Conservation (phyloP, 2,113 vertebrate species). For the Baryphthengus martii region DNA sequence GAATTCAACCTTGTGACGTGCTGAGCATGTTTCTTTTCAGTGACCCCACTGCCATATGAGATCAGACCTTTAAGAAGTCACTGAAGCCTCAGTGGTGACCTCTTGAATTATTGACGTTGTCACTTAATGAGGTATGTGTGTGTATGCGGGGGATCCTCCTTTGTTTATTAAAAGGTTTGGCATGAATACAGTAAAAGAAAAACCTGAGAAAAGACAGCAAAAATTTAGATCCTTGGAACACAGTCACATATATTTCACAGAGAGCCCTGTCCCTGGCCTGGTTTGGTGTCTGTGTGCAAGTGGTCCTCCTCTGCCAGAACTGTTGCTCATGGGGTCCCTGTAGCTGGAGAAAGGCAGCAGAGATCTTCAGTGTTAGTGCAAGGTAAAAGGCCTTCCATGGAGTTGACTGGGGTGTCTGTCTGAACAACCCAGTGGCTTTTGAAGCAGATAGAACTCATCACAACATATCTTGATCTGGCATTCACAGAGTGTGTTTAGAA, state of each 20-base stretch:
- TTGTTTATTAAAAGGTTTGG: slow-evolving; percentile 31
- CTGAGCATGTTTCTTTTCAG: neutral
- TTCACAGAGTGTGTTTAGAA: neutral
- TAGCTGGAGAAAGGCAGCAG: neutral
- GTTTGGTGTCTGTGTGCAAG: neutral
- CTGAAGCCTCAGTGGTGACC: neutral
- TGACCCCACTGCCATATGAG: neutral
- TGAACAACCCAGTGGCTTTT: neutral
- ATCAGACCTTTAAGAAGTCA: slow-evolving; percentile 33
- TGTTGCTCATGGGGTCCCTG: neutral
- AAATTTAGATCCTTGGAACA: neutral
- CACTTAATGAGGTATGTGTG: neutral
- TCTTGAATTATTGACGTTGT: slow-evolving; percentile 51
- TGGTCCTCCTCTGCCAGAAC: neutral
- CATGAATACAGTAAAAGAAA: neutral
- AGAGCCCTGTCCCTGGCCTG: neutral
- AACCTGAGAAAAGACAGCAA: neutral
- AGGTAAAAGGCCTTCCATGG: neutral
- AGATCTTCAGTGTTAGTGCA: neutral
- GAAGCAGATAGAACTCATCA: neutral
- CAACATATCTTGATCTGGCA: neutral
- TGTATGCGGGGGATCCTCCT: neutral
- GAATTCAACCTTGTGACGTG: neutral
- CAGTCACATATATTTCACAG: neutral
- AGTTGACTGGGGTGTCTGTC: neutral